Base-by-base conservation (phyloP, 2,888 invertebrate genomes). In the Erebia ligea region DNA sequence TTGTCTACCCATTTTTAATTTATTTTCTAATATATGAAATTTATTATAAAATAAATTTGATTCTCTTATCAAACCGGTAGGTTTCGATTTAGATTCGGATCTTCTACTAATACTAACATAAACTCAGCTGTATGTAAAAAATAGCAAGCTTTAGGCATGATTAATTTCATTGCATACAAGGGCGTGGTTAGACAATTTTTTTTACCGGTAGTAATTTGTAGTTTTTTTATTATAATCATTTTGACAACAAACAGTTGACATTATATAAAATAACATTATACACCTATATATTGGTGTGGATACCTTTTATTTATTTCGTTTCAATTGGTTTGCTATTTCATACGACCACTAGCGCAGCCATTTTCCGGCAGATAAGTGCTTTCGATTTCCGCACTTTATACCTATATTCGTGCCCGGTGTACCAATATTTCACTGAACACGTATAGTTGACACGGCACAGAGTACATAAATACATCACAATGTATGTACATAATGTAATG, bases 321-420 rank as follows among this genome's bases (percentile, higher is more conserved):
- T 71, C 61, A 48, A 68, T 73, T 64, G 68, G 72, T 67, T 70
- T 72, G 66, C 72, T 67, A 62, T 70, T 68, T 56, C 72, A 70
- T 69, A 61, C 72, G 70, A 67, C 72, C 74, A 68, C 67, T 58
- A 62, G 74, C 50, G 62, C 62, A 48, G 68, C 52, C 70, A 67
- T 72, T 68, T 74, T 72, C 74, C 74, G 68, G 72, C 34, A 71
- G 72, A 72, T 72, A 72, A 72, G 70, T 72, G 72, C 68, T 72
- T 74, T 74, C 72, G 74, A 74, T 74, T 74, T 70, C 74, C 74
- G 70, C 66, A 63, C 70, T 72, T 70, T 72, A 63, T 72, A 72
- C 56, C 56, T 25, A 57, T 48, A 69, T 70, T 70, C 64, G 62
- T 64, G 72, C 50, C 63, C 68, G 64, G 68, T 69, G 17, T 70